These are phyloP conservation scores for Hydropsyche betteni DNA, from an alignment of 2,888 invertebrate species.

Conservation along the genomic window DNA sequence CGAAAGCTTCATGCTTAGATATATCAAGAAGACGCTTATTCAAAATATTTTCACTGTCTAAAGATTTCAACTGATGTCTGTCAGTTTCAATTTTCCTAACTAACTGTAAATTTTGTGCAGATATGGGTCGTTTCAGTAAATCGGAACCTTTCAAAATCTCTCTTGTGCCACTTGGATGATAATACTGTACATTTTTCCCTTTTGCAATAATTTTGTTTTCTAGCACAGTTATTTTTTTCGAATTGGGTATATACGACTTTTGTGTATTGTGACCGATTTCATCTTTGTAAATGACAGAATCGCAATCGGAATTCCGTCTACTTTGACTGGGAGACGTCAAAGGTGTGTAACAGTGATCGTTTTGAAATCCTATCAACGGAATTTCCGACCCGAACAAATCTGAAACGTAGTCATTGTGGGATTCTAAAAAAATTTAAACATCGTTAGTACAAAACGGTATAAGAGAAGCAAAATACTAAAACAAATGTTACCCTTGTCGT, in stretches of 20 bases:
- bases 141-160: constrained; percentile 62
- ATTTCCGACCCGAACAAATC: constrained; percentile 67
- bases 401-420: constrained; percentile 53
- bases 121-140: constrained; percentile 54
- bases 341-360: constrained; percentile 85
- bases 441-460: not conserved
- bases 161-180: constrained; percentile 59
- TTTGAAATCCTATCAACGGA: constrained; percentile 71
- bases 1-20: constrained; percentile 42
- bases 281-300: constrained; percentile 12
- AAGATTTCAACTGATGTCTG: constrained; percentile 5
- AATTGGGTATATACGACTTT: constrained; percentile 56
- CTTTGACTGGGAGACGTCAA: constrained; percentile 72
- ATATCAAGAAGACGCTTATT: not conserved
- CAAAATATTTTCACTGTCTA: constrained; percentile 2
- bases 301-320: constrained; percentile 47
- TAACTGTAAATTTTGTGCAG: not conserved
- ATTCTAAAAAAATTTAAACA: constrained; percentile 54
- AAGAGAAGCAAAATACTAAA: not conserved
- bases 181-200: constrained; percentile 61
- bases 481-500: constrained; percentile 51
- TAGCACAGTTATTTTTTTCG: constrained; percentile 64
- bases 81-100: constrained; percentile 1
- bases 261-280: constrained; percentile 9
- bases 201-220: constrained; percentile 65